These are phyloP conservation scores for Clistopyga incitator DNA, from an alignment of 2,888 invertebrate genomes.

Conservation along the genomic window DNA sequence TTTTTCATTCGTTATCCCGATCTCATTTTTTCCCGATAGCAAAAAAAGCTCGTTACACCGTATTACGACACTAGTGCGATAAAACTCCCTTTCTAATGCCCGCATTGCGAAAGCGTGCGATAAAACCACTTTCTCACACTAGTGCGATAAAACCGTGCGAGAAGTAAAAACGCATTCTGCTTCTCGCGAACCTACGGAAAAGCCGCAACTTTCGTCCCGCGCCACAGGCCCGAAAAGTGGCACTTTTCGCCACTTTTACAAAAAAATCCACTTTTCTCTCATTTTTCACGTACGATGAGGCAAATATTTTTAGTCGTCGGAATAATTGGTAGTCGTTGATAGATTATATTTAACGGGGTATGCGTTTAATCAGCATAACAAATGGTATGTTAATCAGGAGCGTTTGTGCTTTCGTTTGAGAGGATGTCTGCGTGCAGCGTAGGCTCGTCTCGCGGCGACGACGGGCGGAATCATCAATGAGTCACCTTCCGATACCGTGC, in stretches of 20 bases:
- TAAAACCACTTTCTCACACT: no score
- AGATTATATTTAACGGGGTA: conserved; percentile 8
- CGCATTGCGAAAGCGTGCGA: no score
- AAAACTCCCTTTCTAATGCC: no score
- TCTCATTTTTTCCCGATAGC: no score
- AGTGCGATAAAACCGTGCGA: no score
- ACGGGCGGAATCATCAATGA: conserved; percentile 74
- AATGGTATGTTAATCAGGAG: conserved; percentile 55
- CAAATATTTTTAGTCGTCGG: background rate
- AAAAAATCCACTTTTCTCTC: background rate
- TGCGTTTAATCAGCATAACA: conserved; percentile 39
- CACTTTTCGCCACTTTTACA: no score
- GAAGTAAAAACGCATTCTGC: no score
- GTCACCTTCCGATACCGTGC: conserved; percentile 83
- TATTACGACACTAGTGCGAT: no score
- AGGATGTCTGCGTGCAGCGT: conserved; percentile 83
- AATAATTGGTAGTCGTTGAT: conserved; percentile 1
- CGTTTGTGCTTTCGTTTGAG: conserved; percentile 83
- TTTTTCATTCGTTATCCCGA: background rate
- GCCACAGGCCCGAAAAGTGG: no score
- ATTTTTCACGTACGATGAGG: background rate
- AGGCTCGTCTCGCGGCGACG: conserved; percentile 73
- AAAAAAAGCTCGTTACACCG: no score
- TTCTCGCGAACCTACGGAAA: no score
- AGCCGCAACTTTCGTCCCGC: no score